Percentiles rank a stretch among this genome's conserved stretches.
These are phyloP conservation scores for Dasyurus viverrinus DNA, from an alignment of 2,113 vertebrate genomes.

Conservation along the genomic window DNA sequence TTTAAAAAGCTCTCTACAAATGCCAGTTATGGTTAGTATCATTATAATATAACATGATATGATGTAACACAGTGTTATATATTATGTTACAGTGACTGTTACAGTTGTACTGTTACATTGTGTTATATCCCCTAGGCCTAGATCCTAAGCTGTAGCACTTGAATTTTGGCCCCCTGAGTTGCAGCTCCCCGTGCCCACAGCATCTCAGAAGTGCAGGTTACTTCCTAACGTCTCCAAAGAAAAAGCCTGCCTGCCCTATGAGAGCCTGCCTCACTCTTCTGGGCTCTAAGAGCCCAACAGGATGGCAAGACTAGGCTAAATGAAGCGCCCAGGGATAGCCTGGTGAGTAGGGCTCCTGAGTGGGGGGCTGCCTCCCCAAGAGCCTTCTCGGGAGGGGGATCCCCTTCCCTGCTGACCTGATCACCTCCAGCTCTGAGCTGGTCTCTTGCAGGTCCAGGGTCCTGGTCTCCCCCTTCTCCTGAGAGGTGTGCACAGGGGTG, in stretches of 20 bases:
- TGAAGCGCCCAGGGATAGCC: not conserved
- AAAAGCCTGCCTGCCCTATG: not conserved
- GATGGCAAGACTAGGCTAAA: not conserved
- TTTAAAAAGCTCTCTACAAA: not conserved
- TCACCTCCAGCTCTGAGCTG: constrained; percentile 93
- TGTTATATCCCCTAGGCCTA: rapidly evolving
- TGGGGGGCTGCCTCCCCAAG: not conserved
- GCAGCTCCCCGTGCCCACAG: not conserved
- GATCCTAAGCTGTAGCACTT: rapidly evolving
- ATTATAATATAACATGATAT: not conserved
- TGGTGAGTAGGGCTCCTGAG: not conserved
- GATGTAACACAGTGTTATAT: not conserved
- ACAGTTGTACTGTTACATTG: too few species aligned
- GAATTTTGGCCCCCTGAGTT: not conserved
- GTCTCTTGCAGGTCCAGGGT: constrained; percentile 80
- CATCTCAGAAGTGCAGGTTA: too few species aligned
- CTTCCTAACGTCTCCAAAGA: not conserved
- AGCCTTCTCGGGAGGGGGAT: not conserved
- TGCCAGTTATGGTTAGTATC: not conserved
- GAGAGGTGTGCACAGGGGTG: constrained; percentile 89
- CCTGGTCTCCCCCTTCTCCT: constrained; percentile 66
- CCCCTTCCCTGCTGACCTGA: constrained; percentile 86
- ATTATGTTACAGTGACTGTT: not conserved
- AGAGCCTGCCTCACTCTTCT: rapidly evolving
- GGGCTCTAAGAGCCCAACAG: not conserved